Conservation (phyloP, 2,113 vertebrate genomes). For the Sakesphorus luctuosus region DNA sequence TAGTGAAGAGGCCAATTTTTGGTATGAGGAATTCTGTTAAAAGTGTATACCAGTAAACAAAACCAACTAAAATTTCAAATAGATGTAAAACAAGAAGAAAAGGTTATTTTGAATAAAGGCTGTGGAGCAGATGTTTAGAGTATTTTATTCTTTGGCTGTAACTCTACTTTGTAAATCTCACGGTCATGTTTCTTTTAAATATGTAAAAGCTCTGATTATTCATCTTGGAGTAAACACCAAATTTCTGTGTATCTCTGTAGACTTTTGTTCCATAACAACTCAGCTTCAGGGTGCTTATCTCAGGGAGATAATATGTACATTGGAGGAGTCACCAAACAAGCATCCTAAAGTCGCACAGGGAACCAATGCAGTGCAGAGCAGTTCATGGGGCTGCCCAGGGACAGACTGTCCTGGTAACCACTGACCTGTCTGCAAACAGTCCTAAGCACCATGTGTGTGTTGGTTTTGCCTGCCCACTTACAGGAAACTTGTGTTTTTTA, state of each 20-base stretch:
- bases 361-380: neutral
- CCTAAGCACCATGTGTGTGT: rapidly evolving
- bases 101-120: neutral
- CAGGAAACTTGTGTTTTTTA: neutral
- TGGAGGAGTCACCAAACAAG: neutral
- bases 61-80: neutral
- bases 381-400: neutral
- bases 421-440: neutral
- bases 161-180: neutral
- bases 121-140: neutral
- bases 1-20: neutral
- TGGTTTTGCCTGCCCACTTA: neutral
- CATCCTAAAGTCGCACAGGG: neutral
- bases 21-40: neutral
- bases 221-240: neutral
- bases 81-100: neutral
- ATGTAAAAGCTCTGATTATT: neutral
- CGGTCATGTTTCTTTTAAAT: neutral
- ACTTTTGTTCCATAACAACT: neutral
- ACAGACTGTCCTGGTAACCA: rapidly evolving
- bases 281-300: neutral
- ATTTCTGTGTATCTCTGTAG: neutral
- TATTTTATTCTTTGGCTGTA: neutral
- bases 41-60: neutral
- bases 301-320: neutral